Percentiles rank a stretch among this genome's conserved stretches.
phyloP scores from a whole-genome alignment of 1,140 invertebrate genomes.

The Mizuhopecten yessoensis region DNA sequence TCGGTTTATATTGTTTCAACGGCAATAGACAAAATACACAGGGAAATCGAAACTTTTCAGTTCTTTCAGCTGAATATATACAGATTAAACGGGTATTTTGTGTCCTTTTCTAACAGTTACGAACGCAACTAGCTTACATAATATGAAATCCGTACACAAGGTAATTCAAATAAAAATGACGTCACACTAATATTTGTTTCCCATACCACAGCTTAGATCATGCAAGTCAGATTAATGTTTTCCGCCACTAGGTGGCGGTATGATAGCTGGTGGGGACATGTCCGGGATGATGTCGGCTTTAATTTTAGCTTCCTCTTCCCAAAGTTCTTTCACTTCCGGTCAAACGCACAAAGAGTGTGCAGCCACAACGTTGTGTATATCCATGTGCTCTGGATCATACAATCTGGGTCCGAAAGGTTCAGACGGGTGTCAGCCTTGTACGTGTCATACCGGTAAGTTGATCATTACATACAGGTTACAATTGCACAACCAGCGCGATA shows the following conservation, averaged over 20 bases:
- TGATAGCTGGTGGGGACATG: background rate
- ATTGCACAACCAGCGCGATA: too few relatives aligned
- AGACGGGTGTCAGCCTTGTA: constrained; percentile 52
- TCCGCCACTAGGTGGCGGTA: background rate
- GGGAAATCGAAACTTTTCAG: background rate
- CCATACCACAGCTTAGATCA: too few relatives aligned
- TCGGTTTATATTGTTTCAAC: too few relatives aligned
- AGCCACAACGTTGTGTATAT: constrained; percentile 47
- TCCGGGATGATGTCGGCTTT: background rate
- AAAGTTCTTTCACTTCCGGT: background rate
- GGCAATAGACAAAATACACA: too few relatives aligned
- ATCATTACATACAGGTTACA: background rate
- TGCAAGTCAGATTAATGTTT: background rate
- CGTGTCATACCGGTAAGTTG: background rate
- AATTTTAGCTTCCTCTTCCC: background rate
- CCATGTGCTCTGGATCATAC: constrained; percentile 49
- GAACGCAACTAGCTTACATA: too few relatives aligned
- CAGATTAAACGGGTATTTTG: too few relatives aligned
- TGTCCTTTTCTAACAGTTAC: too few relatives aligned
- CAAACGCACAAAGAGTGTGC: constrained; percentile 48
- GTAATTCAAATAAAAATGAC: too few relatives aligned
- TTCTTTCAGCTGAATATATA: too few relatives aligned
- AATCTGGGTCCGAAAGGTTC: constrained; percentile 41
- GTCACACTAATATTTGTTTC: too few relatives aligned
- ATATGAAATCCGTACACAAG: too few relatives aligned